Evolutionary conservation across 2,888 invertebrate species (phyloP), one percentile per base, ranked within the genome.

Genomic region (Drosophila falleni): DNA sequence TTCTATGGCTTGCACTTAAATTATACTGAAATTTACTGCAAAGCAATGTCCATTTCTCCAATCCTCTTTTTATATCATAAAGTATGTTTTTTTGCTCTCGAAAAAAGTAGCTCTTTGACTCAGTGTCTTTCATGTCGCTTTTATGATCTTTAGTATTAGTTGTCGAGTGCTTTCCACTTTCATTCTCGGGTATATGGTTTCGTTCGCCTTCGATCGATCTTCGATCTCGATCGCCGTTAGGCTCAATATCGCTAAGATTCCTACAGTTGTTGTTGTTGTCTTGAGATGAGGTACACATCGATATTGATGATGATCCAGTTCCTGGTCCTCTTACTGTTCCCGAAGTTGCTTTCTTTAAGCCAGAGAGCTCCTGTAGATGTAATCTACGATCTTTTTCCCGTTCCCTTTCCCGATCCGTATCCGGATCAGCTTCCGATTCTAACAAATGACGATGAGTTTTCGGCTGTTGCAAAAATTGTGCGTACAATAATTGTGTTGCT

Each of bases 1-100:
- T 44, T 13, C 50, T 9, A 15, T 63, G 49, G 8, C 31, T 55
- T 13, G 42, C 8, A 33, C 33, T 41, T 16, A 83, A 37, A 37
- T 56, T 76, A 31, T 85, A 83, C 19, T 89, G 77, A 76, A 92
- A 92, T 64, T 91, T 85, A 65, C 83, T 86, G n/a, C 90, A 91
- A 8, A 92, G 75, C 44, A 83, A 67, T 4, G 89, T 66, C 39
- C 91, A 90, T 26, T 89, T 87, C 63, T 91, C 92, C 5, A 92
- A 71, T 55, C 92, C 91, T 74, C 92, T 93, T 62, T 91, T 92
- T 3, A 91, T 89, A 16, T 93, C 91, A 62, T 91, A 91, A 9
- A 93, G 65, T 5, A 89, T 79, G 37, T 84, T 89, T 62, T 91
- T 91, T 39, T 91, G 90, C 50, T 90, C 90, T 3, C 85, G 80